Evolutionary conservation across 2,888 invertebrate species (phyloP).

Genomic region (Amitus sp.): DNA sequence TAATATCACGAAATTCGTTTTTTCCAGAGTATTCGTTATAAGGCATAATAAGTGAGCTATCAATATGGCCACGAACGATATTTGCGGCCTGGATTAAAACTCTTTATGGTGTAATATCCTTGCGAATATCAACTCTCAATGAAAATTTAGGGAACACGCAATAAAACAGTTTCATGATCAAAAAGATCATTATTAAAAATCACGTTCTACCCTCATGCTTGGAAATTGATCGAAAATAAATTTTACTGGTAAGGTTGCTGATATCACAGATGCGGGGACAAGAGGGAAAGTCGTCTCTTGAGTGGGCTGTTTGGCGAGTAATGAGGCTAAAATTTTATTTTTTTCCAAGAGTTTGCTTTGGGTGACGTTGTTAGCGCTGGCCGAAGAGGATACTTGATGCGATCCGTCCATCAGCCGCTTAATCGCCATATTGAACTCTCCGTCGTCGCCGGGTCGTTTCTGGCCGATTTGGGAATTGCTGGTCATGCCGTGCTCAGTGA

Average conservation of each 20-base stretch:
- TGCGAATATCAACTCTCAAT: too few relatives aligned
- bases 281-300: conserved; percentile 73
- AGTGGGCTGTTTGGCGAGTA: conserved; percentile 80
- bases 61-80: too few relatives aligned
- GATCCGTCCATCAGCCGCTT: conserved; percentile 66
- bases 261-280: conserved; percentile 72
- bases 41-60: too few relatives aligned
- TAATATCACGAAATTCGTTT: too few relatives aligned
- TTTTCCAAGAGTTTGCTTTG: conserved; percentile 83
- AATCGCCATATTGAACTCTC: conserved; percentile 68
- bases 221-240: too few relatives aligned
- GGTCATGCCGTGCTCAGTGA: conserved; percentile 43
- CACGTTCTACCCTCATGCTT: not conserved
- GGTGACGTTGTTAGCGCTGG: conserved; percentile 64
- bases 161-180: not conserved
- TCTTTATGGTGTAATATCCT: too few relatives aligned
- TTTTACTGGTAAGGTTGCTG: conserved; percentile 74
- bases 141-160: too few relatives aligned
- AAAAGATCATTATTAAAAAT: not conserved
- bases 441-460: conserved; percentile 74
- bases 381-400: conserved; percentile 53
- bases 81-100: too few relatives aligned
- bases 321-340: conserved; percentile 86
- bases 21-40: too few relatives aligned
- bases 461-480: conserved; percentile 63